phyloP scores from a whole-genome alignment of 2,888 invertebrate genomes.

The Aphodius granarius region DNA sequence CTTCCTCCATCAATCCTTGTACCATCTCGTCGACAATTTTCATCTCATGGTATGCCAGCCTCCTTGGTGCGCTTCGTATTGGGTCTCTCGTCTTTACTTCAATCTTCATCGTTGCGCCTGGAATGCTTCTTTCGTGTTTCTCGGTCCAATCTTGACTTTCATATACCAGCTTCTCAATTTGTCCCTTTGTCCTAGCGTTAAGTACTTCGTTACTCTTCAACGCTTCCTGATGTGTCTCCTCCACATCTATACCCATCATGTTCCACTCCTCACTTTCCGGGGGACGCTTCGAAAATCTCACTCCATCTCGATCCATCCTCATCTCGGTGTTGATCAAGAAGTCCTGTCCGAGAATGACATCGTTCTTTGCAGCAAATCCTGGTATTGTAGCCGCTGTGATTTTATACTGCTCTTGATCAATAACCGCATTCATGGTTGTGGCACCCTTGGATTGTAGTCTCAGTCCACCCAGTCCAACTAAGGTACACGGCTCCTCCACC shows the following conservation, averaged over 20 bases:
- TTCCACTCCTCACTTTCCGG: not conserved
- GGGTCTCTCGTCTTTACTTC: not conserved
- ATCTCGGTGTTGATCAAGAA: not conserved
- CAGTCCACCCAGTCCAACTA: not conserved
- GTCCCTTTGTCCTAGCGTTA: no score
- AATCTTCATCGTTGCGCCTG: not conserved
- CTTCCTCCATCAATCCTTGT: not conserved
- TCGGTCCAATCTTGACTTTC: not conserved
- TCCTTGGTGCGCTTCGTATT: no score
- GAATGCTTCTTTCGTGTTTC: no score
- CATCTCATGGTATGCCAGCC: no score
- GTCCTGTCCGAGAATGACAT: not conserved
- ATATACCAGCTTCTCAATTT: not conserved
- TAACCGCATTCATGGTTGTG: not conserved
- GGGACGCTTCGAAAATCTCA: not conserved
- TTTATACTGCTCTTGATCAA: not conserved
- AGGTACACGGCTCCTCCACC: not conserved
- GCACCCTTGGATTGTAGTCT: not conserved
- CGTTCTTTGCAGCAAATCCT: not conserved
- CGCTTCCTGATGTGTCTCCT: not conserved
- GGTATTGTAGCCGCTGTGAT: not conserved
- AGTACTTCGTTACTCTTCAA: not conserved
- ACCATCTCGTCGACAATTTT: not conserved
- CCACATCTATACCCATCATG: conserved; percentile 4
- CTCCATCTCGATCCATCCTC: no score